Conservation (phyloP, 2,888 invertebrate genomes). For the Parthenolecanium corni region DNA sequence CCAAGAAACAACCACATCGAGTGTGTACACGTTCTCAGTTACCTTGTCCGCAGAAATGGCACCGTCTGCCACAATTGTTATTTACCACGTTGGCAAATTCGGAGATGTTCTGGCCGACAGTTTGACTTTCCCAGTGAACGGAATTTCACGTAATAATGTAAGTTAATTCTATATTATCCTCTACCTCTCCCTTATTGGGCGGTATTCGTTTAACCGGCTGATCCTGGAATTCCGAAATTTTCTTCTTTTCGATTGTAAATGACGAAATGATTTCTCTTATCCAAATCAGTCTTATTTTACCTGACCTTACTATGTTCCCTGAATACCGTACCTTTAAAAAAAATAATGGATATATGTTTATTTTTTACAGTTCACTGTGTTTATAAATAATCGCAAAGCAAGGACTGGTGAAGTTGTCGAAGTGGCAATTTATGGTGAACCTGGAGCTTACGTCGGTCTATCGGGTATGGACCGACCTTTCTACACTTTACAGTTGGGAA, state of each 20-base stretch:
- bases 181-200: no score
- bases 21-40: slow-evolving; percentile 67
- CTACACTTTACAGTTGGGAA: slow-evolving; percentile 86
- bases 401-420: slow-evolving; percentile 87
- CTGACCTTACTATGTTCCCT: no score
- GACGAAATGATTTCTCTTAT: neutral
- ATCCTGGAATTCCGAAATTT: no score
- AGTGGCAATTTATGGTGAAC: slow-evolving; percentile 84
- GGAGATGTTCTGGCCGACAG: slow-evolving; percentile 85
- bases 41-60: slow-evolving; percentile 80
- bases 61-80: slow-evolving; percentile 78
- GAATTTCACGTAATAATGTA: slow-evolving; percentile 82
- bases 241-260: no score
- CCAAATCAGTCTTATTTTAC: neutral
- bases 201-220: neutral
- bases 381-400: slow-evolving; percentile 84
- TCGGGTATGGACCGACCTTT: slow-evolving; percentile 81
- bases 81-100: slow-evolving; percentile 67
- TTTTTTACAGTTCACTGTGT: slow-evolving; percentile 61
- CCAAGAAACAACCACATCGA: slow-evolving; percentile 68
- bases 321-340: no score
- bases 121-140: slow-evolving; percentile 92
- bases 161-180: slow-evolving; percentile 35
- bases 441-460: slow-evolving; percentile 85
- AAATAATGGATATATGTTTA: no score